Evolutionary conservation across 92 coral and sea anemone genomes (phyloP).

Genomic region (Parazoanthus swiftii): DNA sequence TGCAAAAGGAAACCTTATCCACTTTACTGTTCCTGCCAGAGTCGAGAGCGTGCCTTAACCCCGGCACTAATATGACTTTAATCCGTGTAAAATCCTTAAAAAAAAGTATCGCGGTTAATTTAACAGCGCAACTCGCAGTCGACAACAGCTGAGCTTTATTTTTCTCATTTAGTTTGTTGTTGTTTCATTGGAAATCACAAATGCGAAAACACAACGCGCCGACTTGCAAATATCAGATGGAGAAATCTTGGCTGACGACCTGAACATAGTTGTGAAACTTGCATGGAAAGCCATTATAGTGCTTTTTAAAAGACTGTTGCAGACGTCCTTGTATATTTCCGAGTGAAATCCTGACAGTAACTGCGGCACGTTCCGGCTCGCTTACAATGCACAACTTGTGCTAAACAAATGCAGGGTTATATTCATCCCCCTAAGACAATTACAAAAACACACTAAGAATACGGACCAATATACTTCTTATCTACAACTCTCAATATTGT

Average conservation of each 20-base stretch:
- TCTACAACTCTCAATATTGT: not conserved
- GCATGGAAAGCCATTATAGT: not conserved
- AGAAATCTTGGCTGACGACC: slow-evolving; percentile 2
- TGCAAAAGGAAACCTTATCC: slow-evolving; percentile 41
- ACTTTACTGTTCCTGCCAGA: slow-evolving; percentile 19
- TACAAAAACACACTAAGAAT: slow-evolving; percentile 11
- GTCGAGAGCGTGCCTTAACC: slow-evolving; percentile 25
- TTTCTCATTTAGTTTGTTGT: slow-evolving; percentile 32
- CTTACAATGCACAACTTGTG: slow-evolving; percentile 11
- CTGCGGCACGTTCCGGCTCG: slow-evolving; percentile 24
- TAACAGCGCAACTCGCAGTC: slow-evolving; percentile 6
- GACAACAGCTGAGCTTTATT: slow-evolving; percentile 26
- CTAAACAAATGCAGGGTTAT: not conserved
- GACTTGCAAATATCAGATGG: slow-evolving; percentile 7
- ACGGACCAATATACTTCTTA: not conserved
- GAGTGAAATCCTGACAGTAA: not conserved
- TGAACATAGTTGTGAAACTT: slow-evolving; percentile 16
- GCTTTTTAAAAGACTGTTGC: not conserved
- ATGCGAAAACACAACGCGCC: slow-evolving; percentile 24
- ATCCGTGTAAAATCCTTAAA: slow-evolving; percentile 3
- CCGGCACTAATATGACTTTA: slow-evolving; percentile 19
- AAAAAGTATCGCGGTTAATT: slow-evolving; percentile 11
- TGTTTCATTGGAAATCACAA: slow-evolving; percentile 22
- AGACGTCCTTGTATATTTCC: slow-evolving; percentile 22
- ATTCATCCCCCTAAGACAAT: slow-evolving; percentile 19